Evolutionary conservation across 1,140 invertebrate species (phyloP), one percentile per base, ranked within the genome.

Genomic region (Dreissena rostriformis): DNA sequence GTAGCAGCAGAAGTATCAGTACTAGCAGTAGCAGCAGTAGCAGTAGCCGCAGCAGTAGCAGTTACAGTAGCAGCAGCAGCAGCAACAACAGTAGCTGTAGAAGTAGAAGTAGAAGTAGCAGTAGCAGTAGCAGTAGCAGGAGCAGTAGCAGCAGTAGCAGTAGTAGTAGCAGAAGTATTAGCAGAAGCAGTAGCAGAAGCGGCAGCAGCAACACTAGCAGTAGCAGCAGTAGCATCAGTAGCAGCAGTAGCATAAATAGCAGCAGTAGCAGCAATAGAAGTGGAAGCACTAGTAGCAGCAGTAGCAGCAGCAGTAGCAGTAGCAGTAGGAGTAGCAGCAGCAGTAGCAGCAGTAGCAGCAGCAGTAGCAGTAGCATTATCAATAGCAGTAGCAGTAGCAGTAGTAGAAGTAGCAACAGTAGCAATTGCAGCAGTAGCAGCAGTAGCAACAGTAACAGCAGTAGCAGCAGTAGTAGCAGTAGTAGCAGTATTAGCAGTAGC

Each of bases 141-240:
- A 65, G 74, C 28, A 76, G 57, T 53, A 49, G 71, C 51, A 8
- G 71, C 24, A 73, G 51, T n/a, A 73, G 74, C 29, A 29, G 53
- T 63, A 63, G 1, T 29, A 28, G 26, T 24, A 49, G 2, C 17
- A 49, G 52, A 5, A 49, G 26, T 53, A 63, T 24, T 14, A 76
- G 74, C 12, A 76, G 57, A 63, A 65, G 74, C 15, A 49, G 26
- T 63, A 65, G 53, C n/a, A 76, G 57, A 39, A 76, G 74, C 15
- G 63, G 57, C n/a, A 73, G 71, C 51, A 73, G 71, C n/a, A 73
- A 29, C n/a, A 73, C 10, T 68, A 68, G 67, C 24, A 68, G 67
- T 68, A 68, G 67, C 24, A 68, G 67, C 24, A 68, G 67, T 68
- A 68, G 67, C 24, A 68, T 5, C 24, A 68, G 67, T 68, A 68